Percentiles rank a stretch among this genome's conserved stretches.
phyloP scores from a whole-genome alignment of 1,140 invertebrate genomes.

The Drosophila leontia region DNA sequence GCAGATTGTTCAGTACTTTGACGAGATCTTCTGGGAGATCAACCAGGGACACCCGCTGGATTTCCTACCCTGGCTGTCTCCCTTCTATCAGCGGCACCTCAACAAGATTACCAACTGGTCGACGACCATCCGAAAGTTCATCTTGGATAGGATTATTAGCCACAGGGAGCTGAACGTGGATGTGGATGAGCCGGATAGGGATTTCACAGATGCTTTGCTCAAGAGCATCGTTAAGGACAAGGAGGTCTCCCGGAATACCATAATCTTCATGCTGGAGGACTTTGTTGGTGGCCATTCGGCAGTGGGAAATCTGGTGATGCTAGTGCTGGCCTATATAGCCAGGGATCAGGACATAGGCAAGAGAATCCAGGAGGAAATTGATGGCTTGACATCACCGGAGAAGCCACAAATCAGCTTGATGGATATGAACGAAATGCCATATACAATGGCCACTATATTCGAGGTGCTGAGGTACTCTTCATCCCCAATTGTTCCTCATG shows the following conservation, averaged over 20 bases:
- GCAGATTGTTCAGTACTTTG: slow-evolving; percentile 90
- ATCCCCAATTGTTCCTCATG: slow-evolving; percentile 96
- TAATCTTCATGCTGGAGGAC: slow-evolving; percentile 92
- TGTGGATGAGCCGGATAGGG: slow-evolving; percentile 86
- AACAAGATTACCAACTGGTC: slow-evolving; percentile 89
- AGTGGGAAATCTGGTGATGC: slow-evolving; percentile 92
- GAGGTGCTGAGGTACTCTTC: slow-evolving; percentile 92
- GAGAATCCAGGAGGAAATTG: slow-evolving; percentile 90
- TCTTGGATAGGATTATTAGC: slow-evolving; percentile 90
- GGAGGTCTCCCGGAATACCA: slow-evolving; percentile 88
- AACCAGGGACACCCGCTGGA: slow-evolving; percentile 95
- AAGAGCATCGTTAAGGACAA: slow-evolving; percentile 88
- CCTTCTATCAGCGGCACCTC: slow-evolving; percentile 90
- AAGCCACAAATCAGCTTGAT: slow-evolving; percentile 87
- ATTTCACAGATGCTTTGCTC: slow-evolving; percentile 91
- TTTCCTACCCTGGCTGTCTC: slow-evolving; percentile 92
- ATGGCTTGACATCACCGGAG: slow-evolving; percentile 86
- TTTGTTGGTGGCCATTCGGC: slow-evolving; percentile 95
- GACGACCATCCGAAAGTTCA: slow-evolving; percentile 89
- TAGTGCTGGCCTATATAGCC: slow-evolving; percentile 89
- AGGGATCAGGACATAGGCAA: slow-evolving; percentile 88
- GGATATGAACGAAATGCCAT: slow-evolving; percentile 90
- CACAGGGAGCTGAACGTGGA: slow-evolving; percentile 87
- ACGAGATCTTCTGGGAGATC: slow-evolving; percentile 95
- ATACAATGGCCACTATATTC: slow-evolving; percentile 92